Evolutionary conservation across 2,888 invertebrate species (phyloP), one percentile per base, ranked within the genome.

Genomic region (Lasius platythorax): DNA sequence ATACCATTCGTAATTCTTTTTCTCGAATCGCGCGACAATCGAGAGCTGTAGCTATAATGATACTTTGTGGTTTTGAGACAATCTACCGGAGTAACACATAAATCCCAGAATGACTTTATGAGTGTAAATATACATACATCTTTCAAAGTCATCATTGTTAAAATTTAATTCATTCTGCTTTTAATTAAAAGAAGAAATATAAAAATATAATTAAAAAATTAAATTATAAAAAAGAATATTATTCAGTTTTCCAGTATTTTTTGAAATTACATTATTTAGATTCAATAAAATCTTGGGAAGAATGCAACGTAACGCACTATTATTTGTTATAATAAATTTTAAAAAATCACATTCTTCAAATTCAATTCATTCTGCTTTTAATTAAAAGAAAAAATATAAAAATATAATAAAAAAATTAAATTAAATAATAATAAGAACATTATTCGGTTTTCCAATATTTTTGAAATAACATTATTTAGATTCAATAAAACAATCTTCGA

Each of bases 1-100:
- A 87, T 90, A 89, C 88, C 6, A 6, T 50, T 74, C 87, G 85
- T 89, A 88, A 90, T 75, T 90, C 85, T 85, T 86, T 85, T 73
- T 83, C 85, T 72, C 67, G 61, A 85, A 81, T 82, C 84, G 79
- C 82, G 83, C 73, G 66, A 79, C 43, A 61, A 46, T 33, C 40
- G 12, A 46, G 46, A 79, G 30, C 18, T 33, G 6, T n/a, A 56
- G 40, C 40, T 43, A 50, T 50, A n/a, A 50, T 23, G 23, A 23
- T 50, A 50, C 8, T n/a, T 53, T 53, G n/a, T 18, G 4, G 0
- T 43, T 46, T 43, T 33, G 23, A 75, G 11, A 37, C n/a, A 28
- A 56, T 68, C 8, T 46, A 43, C 2, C 2, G 3, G 3, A 37
- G 15, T 15, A 43, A 5, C 40, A 15, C 4, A 43, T 43, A 61